These are phyloP conservation scores for Pseudochaenichthys georgianus DNA, from an alignment of 2,797 vertebrate species.

Conservation along the genomic window DNA sequence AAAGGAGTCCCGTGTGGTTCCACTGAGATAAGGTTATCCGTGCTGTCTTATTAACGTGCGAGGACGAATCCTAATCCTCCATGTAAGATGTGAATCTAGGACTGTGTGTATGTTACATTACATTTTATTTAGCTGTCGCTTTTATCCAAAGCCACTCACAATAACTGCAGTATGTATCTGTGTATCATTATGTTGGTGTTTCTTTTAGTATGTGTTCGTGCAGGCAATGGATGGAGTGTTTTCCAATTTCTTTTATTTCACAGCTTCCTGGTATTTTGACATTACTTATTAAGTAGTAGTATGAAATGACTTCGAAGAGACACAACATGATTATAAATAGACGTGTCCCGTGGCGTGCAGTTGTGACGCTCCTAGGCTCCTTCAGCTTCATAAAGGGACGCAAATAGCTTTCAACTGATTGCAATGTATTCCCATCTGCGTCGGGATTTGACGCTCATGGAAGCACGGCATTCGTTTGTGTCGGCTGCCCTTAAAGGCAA, in stretches of 20 bases:
- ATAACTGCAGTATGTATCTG: neutral
- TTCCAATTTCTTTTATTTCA: slow-evolving; percentile 11
- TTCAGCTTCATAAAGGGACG: too few species aligned
- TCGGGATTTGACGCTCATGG: too few species aligned
- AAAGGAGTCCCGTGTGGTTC: slow-evolving; percentile 43
- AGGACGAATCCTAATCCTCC: slow-evolving; percentile 56
- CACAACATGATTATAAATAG: too few species aligned
- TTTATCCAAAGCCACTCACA: too few species aligned
- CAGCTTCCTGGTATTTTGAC: neutral
- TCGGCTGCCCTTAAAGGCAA: too few species aligned
- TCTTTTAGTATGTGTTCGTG: neutral
- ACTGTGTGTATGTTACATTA: neutral
- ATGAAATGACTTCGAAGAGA: neutral
- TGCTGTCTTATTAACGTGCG: slow-evolving; percentile 29
- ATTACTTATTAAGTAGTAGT: neutral
- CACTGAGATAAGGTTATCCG: slow-evolving; percentile 50
- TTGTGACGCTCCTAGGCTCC: too few species aligned
- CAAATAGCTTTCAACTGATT: too few species aligned
- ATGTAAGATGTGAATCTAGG: slow-evolving; percentile 40
- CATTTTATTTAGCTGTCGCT: too few species aligned
- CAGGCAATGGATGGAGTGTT: neutral
- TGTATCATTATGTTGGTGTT: neutral
- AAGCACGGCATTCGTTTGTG: too few species aligned
- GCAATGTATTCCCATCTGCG: too few species aligned
- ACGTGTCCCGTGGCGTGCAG: too few species aligned